A percentile compares a stretch with the other conserved stretches of the same genome.
phyloP scores from a whole-genome alignment of 2,888 invertebrate species.

The Pteria penguin region DNA sequence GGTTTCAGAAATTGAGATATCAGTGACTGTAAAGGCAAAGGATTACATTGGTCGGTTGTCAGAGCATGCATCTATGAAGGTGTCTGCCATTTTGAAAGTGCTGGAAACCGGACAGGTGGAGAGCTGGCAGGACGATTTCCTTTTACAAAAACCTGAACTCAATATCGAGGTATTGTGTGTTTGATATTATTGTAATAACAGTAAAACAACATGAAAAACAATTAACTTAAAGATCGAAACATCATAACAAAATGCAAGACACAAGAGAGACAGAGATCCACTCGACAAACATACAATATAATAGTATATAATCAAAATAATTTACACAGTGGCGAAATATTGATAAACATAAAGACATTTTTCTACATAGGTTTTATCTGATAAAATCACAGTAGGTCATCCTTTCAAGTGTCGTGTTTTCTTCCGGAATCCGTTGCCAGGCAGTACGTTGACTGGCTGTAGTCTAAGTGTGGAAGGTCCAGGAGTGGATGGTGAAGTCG shows the following conservation, averaged over 20 bases:
- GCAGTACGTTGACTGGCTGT: conserved; percentile 84
- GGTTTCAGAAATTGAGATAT: conserved; percentile 83
- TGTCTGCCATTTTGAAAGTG: conserved; percentile 88
- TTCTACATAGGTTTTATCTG: conserved; percentile 20
- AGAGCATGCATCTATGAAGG: conserved; percentile 87
- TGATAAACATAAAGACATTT: too few species aligned
- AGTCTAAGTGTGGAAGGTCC: conserved; percentile 86
- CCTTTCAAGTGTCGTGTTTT: conserved; percentile 81
- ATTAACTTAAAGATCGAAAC: too few species aligned
- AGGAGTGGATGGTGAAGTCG: conserved; percentile 78
- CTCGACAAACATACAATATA: too few species aligned
- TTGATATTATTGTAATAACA: too few species aligned
- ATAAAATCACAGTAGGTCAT: conserved; percentile 83
- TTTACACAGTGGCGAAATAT: too few species aligned
- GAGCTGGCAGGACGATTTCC: conserved; percentile 91
- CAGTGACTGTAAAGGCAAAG: conserved; percentile 84
- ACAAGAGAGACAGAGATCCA: too few species aligned
- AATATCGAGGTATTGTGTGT: conserved; percentile 83
- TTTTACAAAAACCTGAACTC: conserved; percentile 86
- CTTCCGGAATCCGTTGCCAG: conserved; percentile 84
- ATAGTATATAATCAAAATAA: too few species aligned
- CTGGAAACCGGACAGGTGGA: conserved; percentile 90
- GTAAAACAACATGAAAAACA: too few species aligned
- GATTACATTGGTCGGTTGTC: conserved; percentile 87
- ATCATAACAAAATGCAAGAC: too few species aligned